Evolutionary conservation across 2,888 invertebrate species (phyloP), one percentile per base, ranked within the genome.

Genomic region (Scotopteryx bipunctaria): DNA sequence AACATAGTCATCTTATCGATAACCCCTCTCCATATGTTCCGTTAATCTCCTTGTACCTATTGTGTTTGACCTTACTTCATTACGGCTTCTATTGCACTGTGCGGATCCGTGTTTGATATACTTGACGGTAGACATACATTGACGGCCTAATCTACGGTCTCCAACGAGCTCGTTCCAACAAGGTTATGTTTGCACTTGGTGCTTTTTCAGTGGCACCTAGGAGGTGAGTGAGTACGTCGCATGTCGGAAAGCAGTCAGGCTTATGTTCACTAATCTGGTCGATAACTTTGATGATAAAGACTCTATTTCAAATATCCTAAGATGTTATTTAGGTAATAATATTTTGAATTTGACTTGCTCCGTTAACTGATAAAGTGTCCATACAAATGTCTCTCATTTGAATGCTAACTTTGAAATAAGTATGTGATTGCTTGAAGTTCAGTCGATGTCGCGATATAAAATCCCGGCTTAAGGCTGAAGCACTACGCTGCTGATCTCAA

Each of bases 61-160:
- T 76, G 70, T 71, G 64, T 71, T 62, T 75, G 81, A 79, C 82
- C 82, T 83, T 79, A 63, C 67, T 63, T 79, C 73, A 78, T 82
- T 81, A 78, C 72, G 81, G 79, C 79, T 83, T 82, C 81, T 59
- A 69, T 58, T 60, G 58, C 60, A 63, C 47, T 51, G 35, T 41
- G 32, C 23, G 29, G 40, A 41, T 54, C 44, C 54, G 40, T 48
- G 54, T 44, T 23, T 33, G 35, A 15, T 43, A 43, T 31, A 38
- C 29, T 17, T 31, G 19, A 44, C 13, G 8, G 33, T 38, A 2
- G 13, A 23, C 14, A 9, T 33, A 5, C 6, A n/a, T n/a, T n/a
- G n/a, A n/a, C n/a, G n/a, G n/a, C 6, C 16, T 9, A 11, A 14
- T n/a, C 23, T 15, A 5, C 35, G 35, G 8, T 17, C 16, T 17